Evolutionary conservation across 2,797 vertebrate species (phyloP), one percentile per base, ranked within the genome.

Genomic region (Enteromius thamalakanensis): DNA sequence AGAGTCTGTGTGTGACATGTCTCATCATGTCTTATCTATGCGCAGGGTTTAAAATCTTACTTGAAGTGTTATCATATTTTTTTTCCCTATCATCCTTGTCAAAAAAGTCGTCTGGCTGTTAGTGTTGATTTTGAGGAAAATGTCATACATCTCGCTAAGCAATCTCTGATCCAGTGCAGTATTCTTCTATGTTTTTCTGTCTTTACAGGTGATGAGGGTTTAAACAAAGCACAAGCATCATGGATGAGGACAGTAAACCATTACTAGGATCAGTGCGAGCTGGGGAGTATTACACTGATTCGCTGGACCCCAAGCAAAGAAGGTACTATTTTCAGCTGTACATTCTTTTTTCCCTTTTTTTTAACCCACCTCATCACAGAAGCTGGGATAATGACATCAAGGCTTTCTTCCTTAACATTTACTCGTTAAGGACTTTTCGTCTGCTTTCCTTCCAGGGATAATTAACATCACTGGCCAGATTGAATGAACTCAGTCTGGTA

Each of bases 241-340:
- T 95, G 95, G 95, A 95, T 84, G 93, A 95, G 0, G 93, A 94
- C 60, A 74, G 82, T 86, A 91, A 87, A 87, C 93, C 93, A 55
- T 88, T 96, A 74, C 87, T 95, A 80, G 89, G 85, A 87, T 88
- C 93, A 0, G 89, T 89, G 83, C 89, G 86, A 58, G 84, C 83
- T 0, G 92, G 68, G 75, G 93, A 92, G 67, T 86, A 85, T 80
- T 90, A 77, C 85, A 88, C 89, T 0, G 93, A 94, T 75, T 94
- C 93, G 0, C 83, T 94, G 85, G 95, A 96, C 87, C 23, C 87
- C 71, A 93, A 87, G 82, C 83, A 87, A 71, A 94, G 94, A 91
- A 94, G 95, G 95, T 95, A 91, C 23, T 76, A 19, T 55, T 75
- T 62, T 55, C 2, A 10, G 23, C 11, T 29, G 14, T 29, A 12